Evolutionary conservation across 92 coral and sea anemone species (phyloP), one percentile per base, ranked within the genome.

Genomic region (Phenganax marumi): DNA sequence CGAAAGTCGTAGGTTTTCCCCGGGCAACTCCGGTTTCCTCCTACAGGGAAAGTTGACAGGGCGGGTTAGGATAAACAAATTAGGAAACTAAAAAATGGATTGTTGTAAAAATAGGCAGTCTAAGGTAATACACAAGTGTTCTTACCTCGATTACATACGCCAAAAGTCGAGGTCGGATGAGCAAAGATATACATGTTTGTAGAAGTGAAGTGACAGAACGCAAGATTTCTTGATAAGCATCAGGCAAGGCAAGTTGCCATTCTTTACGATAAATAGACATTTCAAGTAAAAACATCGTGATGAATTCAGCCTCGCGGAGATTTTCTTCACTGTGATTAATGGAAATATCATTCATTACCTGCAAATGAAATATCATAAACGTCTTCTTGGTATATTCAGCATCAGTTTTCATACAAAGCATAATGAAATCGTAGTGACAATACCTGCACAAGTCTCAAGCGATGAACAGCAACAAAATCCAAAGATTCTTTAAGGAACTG

Each of bases 111-210:
- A n/a, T n/a, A n/a, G n/a, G n/a, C n/a, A n/a, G n/a, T n/a, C n/a
- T n/a, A n/a, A n/a, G 46, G 51, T 52, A 43, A 50, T 13, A 56
- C 4, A 81, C 2, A 12, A 9, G 11, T 54, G 0, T 18, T 19
- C 90, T 69, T 84, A 96, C 99, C 92, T 96, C 99, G 2, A 96
- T 88, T 50, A 96, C 83, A 85, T 96, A 93, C 70, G 99, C 99
- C 83, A 96, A 90, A 64, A 96, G 84, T 79, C 99, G 92, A 52
- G 97, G 99, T 25, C 91, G 93, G 17, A 95, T 89, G 51, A 96
- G 77, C 65, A 96, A 81, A n/a, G 97, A 97, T 23, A 96, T 88
- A 63, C 99, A 96, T 11, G 97, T 90, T 73, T 96, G 96, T 50
- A 93, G 89, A 16, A 96, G 88, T 23, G 88, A 91, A 19, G 76